These are phyloP conservation scores for Taeniopygia guttata DNA, from an alignment of 2,797 vertebrate species.

Conservation along the genomic window DNA sequence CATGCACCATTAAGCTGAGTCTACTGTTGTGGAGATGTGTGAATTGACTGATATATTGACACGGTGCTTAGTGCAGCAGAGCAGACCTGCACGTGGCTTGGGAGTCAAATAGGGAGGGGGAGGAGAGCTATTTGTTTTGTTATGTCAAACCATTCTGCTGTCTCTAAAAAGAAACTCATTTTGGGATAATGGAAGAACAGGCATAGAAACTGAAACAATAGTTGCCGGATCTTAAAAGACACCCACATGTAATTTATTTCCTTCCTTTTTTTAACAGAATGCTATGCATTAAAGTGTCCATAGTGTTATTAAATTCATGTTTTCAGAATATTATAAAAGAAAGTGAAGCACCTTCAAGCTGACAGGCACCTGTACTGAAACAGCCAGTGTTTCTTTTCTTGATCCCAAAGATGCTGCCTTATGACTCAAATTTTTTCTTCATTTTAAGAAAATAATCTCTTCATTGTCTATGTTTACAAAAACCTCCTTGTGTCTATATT, in stretches of 20 bases:
- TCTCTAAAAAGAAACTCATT: slow-evolving; percentile 64
- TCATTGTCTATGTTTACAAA: not conserved
- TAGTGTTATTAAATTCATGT: slow-evolving; percentile 29
- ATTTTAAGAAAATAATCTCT: not conserved
- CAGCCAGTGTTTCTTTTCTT: not conserved
- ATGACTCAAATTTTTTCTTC: not conserved
- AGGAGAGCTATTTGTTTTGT: slow-evolving; percentile 52
- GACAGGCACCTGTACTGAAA: not conserved
- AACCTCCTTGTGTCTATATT: not conserved
- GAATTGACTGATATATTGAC: slow-evolving; percentile 56
- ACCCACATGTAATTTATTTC: slow-evolving; percentile 47
- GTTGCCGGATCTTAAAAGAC: slow-evolving; percentile 19
- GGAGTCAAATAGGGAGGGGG: slow-evolving; percentile 17
- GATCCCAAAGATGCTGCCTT: not conserved
- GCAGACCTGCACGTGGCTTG: slow-evolving; percentile 26
- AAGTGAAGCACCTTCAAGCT: not conserved
- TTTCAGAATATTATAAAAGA: slow-evolving; percentile 18
- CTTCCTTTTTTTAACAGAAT: slow-evolving; percentile 2
- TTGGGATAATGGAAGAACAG: slow-evolving; percentile 56
- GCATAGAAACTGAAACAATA: slow-evolving; percentile 49
- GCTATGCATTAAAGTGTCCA: not conserved
- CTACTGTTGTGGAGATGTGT: not conserved
- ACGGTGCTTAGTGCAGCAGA: slow-evolving; percentile 18
- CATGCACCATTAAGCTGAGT: slow-evolving; percentile 33
- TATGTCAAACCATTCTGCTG: slow-evolving; percentile 51